Conservation (phyloP, 1,140 invertebrate genomes). For the Drosophila sechellia region DNA sequence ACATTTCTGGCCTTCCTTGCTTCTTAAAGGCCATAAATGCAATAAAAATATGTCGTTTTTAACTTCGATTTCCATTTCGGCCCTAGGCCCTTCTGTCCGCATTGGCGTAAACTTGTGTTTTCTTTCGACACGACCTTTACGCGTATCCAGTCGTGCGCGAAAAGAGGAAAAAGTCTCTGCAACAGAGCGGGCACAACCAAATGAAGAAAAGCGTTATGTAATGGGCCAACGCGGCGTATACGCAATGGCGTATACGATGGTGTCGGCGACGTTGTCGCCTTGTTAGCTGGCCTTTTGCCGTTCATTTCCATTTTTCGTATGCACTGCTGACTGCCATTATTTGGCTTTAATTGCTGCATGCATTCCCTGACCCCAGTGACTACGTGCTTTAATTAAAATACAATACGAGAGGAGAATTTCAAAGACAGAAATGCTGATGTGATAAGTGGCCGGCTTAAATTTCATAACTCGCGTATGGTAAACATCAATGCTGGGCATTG, state of each 20-base stretch:
- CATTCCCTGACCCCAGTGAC: conserved; percentile 3
- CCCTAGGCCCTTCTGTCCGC: conserved; percentile 23
- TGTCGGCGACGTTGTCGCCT: conserved; percentile 51
- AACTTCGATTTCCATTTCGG: conserved; percentile 17
- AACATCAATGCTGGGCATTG: conserved; percentile 21
- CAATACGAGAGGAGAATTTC: conserved; percentile 34
- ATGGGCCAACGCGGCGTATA: conserved; percentile 67
- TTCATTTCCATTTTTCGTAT: conserved; percentile 79
- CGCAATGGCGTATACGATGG: conserved; percentile 47
- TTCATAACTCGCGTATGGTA: conserved; percentile 40
- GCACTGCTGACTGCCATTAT: conserved; percentile 77
- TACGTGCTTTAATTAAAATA: conserved; percentile 81
- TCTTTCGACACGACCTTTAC: conserved; percentile 50
- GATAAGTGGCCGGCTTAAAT: conserved; percentile 68
- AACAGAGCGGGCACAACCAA: conserved; percentile 21
- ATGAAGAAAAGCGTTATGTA: conserved; percentile 73
- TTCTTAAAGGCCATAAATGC: no score
- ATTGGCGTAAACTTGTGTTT: conserved; percentile 54
- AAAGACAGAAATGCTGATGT: conserved; percentile 33
- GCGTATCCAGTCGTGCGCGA: conserved; percentile 61
- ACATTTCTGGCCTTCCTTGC: no score
- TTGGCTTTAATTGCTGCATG: conserved; percentile 81
- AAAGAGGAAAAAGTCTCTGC: conserved; percentile 9
- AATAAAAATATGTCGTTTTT: conserved; percentile 4
- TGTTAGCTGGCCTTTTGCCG: conserved; percentile 71